Percentiles rank a stretch among this genome's conserved stretches.
These are phyloP conservation scores for Myrmecophaga tridactyla DNA, from an alignment of 2,113 vertebrate genomes.

Conservation along the genomic window DNA sequence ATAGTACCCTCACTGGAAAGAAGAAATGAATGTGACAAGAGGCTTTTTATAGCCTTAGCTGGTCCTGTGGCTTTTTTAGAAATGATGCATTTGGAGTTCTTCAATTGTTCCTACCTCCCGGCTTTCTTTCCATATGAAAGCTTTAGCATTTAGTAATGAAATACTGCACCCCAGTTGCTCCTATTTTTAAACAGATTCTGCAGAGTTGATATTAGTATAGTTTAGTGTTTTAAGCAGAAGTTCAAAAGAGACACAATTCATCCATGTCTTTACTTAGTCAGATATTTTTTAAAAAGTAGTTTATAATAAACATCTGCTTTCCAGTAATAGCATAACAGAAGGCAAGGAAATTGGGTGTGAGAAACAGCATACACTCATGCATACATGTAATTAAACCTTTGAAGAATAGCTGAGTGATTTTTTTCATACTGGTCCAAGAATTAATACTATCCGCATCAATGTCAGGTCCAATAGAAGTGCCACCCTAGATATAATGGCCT, in stretches of 20 bases:
- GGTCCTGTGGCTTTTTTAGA: slow-evolving; percentile 57
- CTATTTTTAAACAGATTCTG: slow-evolving; percentile 79
- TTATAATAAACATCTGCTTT: slow-evolving; percentile 84
- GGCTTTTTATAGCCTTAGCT: slow-evolving; percentile 56
- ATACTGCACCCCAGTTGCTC: slow-evolving; percentile 66
- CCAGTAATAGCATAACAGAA: slow-evolving; percentile 76
- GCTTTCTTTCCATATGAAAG: slow-evolving; percentile 47
- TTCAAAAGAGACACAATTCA: slow-evolving; percentile 79
- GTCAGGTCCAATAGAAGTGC: slow-evolving; percentile 76
- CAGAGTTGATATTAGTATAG: slow-evolving; percentile 69
- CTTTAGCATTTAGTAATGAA: slow-evolving; percentile 60
- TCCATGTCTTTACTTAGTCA: slow-evolving; percentile 70
- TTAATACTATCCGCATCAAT: slow-evolving; percentile 78
- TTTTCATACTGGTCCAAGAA: slow-evolving; percentile 74
- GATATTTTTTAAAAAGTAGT: slow-evolving; percentile 75
- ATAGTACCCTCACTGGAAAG: not conserved
- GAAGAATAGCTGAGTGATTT: slow-evolving; percentile 74
- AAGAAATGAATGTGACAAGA: slow-evolving; percentile 63
- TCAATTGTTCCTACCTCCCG: not conserved
- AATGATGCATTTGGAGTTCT: slow-evolving; percentile 50
- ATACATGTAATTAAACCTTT: slow-evolving; percentile 80
- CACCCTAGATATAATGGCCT: slow-evolving; percentile 67
- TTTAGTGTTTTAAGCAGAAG: slow-evolving; percentile 77
- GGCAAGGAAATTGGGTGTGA: slow-evolving; percentile 75
- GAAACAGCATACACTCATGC: slow-evolving; percentile 68